These are phyloP conservation scores for Hylaea fasciaria DNA, from an alignment of 2,888 invertebrate species.

Conservation along the genomic window DNA sequence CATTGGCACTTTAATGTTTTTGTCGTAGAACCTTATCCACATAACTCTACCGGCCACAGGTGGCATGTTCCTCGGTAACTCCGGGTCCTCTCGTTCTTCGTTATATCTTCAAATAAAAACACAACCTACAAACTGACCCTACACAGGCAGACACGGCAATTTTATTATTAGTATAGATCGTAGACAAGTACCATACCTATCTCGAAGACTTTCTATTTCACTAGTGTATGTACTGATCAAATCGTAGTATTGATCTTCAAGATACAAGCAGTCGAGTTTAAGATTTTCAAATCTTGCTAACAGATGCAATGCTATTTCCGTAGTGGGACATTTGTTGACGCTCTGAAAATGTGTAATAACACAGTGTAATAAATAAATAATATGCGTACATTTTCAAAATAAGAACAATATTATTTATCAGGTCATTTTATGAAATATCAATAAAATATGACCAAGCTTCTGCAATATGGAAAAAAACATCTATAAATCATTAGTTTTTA, in stretches of 20 bases:
- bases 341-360: slow-evolving; percentile 56
- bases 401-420: too few species aligned
- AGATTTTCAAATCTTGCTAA: slow-evolving; percentile 88
- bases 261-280: slow-evolving; percentile 88
- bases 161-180: too few species aligned
- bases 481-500: too few species aligned
- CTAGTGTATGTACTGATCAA: slow-evolving; percentile 87
- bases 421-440: too few species aligned
- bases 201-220: slow-evolving; percentile 89
- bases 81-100: slow-evolving; percentile 89
- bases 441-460: too few species aligned
- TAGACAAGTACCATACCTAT: slow-evolving; percentile 66
- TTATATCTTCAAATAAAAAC: slow-evolving; percentile 85
- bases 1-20: slow-evolving; percentile 91
- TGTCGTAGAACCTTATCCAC: slow-evolving; percentile 93
- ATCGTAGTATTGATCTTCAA: slow-evolving; percentile 90
- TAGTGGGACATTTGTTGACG: slow-evolving; percentile 77
- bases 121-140: too few species aligned
- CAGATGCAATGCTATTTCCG: slow-evolving; percentile 80
- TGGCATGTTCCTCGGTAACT: slow-evolving; percentile 90
- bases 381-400: too few species aligned
- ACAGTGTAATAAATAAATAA: too few species aligned
- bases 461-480: too few species aligned
- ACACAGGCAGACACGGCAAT: too few species aligned
- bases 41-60: slow-evolving; percentile 92